Conservation (phyloP, 2,888 invertebrate genomes). For the Arctia plantaginis region DNA sequence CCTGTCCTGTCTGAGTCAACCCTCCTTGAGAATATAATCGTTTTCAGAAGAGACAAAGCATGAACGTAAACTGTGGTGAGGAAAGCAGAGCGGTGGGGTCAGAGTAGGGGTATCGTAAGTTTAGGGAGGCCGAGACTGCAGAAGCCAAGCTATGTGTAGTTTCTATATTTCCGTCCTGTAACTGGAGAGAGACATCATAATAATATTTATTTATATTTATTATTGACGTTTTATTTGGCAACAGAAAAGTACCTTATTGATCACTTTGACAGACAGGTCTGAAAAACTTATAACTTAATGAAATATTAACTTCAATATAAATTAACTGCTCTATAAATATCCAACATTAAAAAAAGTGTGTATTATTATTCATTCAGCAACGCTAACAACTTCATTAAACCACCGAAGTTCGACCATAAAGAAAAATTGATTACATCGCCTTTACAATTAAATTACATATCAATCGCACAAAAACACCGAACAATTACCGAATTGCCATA, state of each 20-base stretch:
- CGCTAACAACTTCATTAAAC: slow-evolving; percentile 10
- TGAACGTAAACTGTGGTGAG: background rate
- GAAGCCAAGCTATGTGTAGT: too few relatives aligned
- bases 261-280: background rate
- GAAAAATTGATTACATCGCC: slow-evolving; percentile 7
- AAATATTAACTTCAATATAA: background rate
- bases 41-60: background rate
- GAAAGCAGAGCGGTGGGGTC: background rate
- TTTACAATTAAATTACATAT: slow-evolving; percentile 23
- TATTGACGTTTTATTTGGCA: too few relatives aligned
- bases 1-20: background rate
- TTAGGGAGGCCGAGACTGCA: too few relatives aligned
- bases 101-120: too few relatives aligned
- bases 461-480: slow-evolving; percentile 16
- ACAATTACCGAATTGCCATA: slow-evolving; percentile 21
- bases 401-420: background rate
- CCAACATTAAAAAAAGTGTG: background rate
- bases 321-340: background rate
- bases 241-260: too few relatives aligned
- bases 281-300: background rate
- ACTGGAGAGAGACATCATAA: background rate
- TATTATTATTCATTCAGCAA: background rate
- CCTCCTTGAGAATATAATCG: background rate
- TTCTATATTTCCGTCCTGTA: background rate
- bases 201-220: too few relatives aligned